phyloP scores from a whole-genome alignment of 1,140 invertebrate species.

The Gryon sp. region DNA sequence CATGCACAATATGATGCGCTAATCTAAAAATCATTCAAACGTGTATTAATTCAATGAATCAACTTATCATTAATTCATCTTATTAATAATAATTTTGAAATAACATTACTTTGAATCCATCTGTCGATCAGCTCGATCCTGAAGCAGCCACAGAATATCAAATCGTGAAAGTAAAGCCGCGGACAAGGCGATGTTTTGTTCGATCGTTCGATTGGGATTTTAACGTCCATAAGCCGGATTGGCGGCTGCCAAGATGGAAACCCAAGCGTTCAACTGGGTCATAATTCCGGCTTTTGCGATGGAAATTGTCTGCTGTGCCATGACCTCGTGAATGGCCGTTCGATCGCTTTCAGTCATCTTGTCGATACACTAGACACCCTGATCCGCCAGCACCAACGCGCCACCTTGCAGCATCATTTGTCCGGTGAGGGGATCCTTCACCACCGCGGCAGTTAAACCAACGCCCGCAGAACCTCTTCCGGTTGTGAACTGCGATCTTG shows the following conservation, averaged over 20 bases:
- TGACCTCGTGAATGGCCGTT: constrained; percentile 99
- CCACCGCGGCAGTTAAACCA: constrained; percentile 97
- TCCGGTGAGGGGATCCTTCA: constrained; percentile 98
- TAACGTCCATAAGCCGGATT: constrained; percentile 99
- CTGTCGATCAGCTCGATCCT: constrained; percentile 96
- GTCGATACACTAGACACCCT: constrained; percentile 99
- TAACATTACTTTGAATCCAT: constrained; percentile 91
- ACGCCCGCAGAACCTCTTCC: constrained; percentile 98
- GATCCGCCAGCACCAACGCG: constrained; percentile 98
- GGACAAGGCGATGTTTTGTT: constrained; percentile 98
- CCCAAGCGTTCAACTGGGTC: constrained; percentile 97
- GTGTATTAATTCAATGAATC: too few relatives aligned
- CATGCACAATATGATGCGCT: constrained; percentile 98
- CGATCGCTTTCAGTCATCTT: constrained; percentile 98
- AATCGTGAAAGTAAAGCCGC: constrained; percentile 99
- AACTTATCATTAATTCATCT: too few relatives aligned
- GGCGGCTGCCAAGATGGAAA: constrained; percentile 98
- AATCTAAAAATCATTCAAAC: constrained; percentile 86
- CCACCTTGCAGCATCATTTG: constrained; percentile 99
- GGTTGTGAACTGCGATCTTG: constrained; percentile 96
- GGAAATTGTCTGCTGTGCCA: constrained; percentile 99
- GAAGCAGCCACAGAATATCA: constrained; percentile 98
- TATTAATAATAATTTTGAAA: too few relatives aligned
- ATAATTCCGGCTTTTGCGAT: constrained; percentile 99
- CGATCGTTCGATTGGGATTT: constrained; percentile 95